Evolutionary conservation across 2,888 invertebrate species (phyloP), one percentile per base, ranked within the genome.

Genomic region (Protophormia terraenovae): DNA sequence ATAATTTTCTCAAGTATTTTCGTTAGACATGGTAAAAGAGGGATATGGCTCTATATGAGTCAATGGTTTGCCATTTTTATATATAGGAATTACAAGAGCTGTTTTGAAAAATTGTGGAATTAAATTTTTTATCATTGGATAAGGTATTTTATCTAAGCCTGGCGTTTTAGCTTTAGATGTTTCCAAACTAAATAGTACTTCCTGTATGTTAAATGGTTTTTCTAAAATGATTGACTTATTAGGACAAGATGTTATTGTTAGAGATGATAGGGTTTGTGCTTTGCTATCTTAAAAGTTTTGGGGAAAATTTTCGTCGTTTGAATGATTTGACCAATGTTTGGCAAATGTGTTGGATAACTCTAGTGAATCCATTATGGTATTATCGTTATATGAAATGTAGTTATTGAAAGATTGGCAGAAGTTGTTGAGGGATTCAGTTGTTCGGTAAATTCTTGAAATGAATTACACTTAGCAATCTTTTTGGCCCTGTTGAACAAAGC

Each of bases 131-230:
- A 62, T 35, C 50, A 75, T 64, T 8, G 73, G 38, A 12, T 64
- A 64, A 1, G 75, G 38, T 16, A 75, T 75, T 75, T 62, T 75
- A 24, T 64, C 75, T 0, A 38, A 14, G 0, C 75, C 64, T 4
- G 64, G 75, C 4, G 64, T 64, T 53, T 64, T 75, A 6, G 27
- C 53, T 12, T 38, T 47, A 7, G 50, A 62, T 0, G 62, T 47
- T 4, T 67, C 47, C 3, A 66, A 4, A n/a, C 19, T 24, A 47
- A 8, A n/a, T n/a, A n/a, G n/a, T n/a, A n/a, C n/a, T n/a, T n/a
- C n/a, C n/a, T n/a, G n/a, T n/a, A n/a, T n/a, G n/a, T n/a, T n/a
- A n/a, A n/a, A n/a, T n/a, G n/a, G n/a, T n/a, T n/a, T n/a, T n/a
- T n/a, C n/a, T n/a, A n/a, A n/a, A n/a, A n/a, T n/a, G n/a, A n/a